phyloP scores from a whole-genome alignment of 2,888 invertebrate genomes.

The Anarsia innoxiella region DNA sequence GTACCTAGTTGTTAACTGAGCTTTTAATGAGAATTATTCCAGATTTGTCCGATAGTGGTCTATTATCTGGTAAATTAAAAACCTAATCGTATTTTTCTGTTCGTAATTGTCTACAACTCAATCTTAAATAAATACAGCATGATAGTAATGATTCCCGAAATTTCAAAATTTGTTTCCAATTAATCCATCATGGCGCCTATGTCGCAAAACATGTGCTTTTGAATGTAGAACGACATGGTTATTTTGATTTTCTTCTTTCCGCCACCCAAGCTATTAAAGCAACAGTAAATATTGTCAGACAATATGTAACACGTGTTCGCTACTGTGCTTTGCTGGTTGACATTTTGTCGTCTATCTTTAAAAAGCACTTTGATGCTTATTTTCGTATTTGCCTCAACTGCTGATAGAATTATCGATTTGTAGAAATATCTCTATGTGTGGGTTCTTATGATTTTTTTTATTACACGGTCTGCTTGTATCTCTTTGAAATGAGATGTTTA shows the following conservation, averaged over 20 bases:
- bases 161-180: conserved; percentile 39
- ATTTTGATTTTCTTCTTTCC: conserved; percentile 54
- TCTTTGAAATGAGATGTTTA: conserved; percentile 62
- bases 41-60: conserved; percentile 20
- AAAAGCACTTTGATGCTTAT: conserved; percentile 73
- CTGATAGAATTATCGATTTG: conserved; percentile 71
- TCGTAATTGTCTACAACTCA: no score
- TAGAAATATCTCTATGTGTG: conserved; percentile 64
- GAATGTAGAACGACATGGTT: conserved; percentile 45
- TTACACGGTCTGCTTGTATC: conserved; percentile 46
- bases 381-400: conserved; percentile 65
- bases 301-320: conserved; percentile 71
- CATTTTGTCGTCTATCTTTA: conserved; percentile 66
- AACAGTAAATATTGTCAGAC: conserved; percentile 69
- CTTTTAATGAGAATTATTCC: conserved; percentile 45
- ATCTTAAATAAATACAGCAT: no score
- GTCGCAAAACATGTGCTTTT: conserved; percentile 43
- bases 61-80: no score
- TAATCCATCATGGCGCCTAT: conserved; percentile 34
- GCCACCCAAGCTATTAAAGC: conserved; percentile 60
- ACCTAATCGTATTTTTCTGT: no score
- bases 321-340: conserved; percentile 56
- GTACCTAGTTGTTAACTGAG: conserved; percentile 56
- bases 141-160: no score
- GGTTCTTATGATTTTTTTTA: conserved; percentile 54